A percentile compares a stretch with the other conserved stretches of the same genome.
Evolutionary conservation across 2,113 vertebrate genomes (phyloP).

Genomic region (Ancistrus triradiatus): DNA sequence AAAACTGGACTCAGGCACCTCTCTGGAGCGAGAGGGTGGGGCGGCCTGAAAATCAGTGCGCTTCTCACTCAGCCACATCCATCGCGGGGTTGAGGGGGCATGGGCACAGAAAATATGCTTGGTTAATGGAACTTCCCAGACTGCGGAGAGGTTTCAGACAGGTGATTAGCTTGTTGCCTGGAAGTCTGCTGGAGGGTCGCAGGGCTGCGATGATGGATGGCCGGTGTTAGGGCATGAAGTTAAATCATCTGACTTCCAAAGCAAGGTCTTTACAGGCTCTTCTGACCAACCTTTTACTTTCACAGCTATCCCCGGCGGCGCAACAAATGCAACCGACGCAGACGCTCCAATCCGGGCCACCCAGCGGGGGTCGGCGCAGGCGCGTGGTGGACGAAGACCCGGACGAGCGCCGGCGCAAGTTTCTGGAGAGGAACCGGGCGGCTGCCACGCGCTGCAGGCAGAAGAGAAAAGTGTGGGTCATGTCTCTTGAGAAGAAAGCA

Average conservation of each 20-base stretch:
- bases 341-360: conserved; percentile 86
- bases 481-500: conserved; percentile 99
- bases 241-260: neutral
- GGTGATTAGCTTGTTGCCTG: conserved; percentile 54
- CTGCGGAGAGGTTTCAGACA: conserved; percentile 45
- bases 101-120: conserved; percentile 60
- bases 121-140: conserved; percentile 62
- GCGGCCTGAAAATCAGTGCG: conserved; percentile 60
- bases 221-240: neutral
- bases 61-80: no score
- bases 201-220: neutral
- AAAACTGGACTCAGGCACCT: conserved; percentile 68
- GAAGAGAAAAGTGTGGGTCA: conserved; percentile 99
- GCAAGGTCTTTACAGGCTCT: neutral
- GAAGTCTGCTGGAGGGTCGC: neutral
- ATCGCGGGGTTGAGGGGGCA: conserved; percentile 29
- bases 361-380: conserved; percentile 87
- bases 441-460: conserved; percentile 96
- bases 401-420: conserved; percentile 93
- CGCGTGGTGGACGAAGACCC: conserved; percentile 95
- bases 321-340: conserved; percentile 98
- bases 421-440: conserved; percentile 94
- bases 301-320: conserved; percentile 88
- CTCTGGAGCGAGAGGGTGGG: conserved; percentile 68
- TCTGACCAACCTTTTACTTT: conserved; percentile 4